Conservation (phyloP, 2,113 vertebrate species). For the Orthonyx spaldingii region DNA sequence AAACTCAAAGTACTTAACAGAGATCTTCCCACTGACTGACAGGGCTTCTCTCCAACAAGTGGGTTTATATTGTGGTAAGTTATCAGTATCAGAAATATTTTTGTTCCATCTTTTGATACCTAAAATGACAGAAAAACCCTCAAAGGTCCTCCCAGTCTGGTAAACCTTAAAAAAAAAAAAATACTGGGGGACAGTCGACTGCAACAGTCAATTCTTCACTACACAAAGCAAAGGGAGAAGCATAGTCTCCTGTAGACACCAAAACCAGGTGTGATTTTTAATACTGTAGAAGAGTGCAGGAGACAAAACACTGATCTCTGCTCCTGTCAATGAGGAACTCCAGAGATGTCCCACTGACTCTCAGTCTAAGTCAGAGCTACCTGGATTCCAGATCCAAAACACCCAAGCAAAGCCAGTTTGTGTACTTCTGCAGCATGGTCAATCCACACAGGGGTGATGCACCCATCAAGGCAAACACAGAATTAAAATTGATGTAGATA, state of each 20-base stretch:
- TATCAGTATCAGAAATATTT: background rate
- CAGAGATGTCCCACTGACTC: background rate
- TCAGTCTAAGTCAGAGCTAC: background rate
- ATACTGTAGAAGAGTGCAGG: background rate
- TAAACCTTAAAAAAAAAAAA: background rate
- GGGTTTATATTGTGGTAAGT: background rate
- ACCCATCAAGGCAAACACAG: background rate
- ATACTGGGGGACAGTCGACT: background rate
- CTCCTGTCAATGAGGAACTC: background rate
- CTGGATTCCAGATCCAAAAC: background rate
- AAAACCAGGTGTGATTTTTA: background rate
- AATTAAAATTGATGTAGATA: background rate
- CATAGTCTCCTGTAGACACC: background rate
- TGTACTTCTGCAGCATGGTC: background rate
- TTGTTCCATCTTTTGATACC: background rate
- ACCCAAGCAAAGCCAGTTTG: background rate
- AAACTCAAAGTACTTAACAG: background rate
- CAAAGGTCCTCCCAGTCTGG: background rate
- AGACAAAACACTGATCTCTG: background rate
- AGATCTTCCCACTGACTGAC: background rate
- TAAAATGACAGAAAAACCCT: background rate
- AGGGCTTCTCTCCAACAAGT: background rate
- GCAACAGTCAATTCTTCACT: background rate
- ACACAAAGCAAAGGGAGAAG: background rate
- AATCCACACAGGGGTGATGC: background rate